phyloP scores from a whole-genome alignment of 2,113 vertebrate genomes.

The Oriolus oriolus region DNA sequence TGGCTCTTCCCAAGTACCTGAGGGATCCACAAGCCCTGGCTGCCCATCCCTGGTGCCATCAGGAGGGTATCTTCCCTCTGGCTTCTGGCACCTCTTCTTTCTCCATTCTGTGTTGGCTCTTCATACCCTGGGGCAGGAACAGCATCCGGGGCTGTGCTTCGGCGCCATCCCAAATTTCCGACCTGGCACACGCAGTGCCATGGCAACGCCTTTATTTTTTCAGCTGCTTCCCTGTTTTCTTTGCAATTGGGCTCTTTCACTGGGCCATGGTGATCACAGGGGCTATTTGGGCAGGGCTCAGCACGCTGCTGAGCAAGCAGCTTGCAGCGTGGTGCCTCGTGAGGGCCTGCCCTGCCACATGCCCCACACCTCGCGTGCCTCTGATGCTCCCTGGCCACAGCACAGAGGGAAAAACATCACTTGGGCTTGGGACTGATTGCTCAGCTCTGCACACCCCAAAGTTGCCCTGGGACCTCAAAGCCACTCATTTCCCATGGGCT shows the following conservation, averaged over 20 bases:
- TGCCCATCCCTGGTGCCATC: background rate
- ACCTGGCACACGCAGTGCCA: background rate
- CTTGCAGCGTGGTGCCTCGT: fast-evolving
- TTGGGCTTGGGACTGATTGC: background rate
- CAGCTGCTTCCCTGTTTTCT: conserved; percentile 40
- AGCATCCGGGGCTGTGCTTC: background rate
- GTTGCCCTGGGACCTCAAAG: background rate
- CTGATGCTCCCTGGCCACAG: background rate
- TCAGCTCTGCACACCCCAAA: background rate
- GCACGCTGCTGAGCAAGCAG: background rate
- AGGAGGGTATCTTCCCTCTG: background rate
- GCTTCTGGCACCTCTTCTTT: background rate
- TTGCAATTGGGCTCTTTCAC: background rate
- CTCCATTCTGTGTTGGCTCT: background rate
- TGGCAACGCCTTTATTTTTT: conserved; percentile 27
- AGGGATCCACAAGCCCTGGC: background rate
- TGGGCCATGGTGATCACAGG: background rate
- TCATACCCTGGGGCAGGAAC: background rate
- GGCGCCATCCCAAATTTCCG: background rate
- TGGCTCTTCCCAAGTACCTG: background rate
- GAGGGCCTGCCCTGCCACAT: background rate
- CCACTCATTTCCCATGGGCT: background rate
- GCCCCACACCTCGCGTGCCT: background rate
- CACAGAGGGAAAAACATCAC: background rate
- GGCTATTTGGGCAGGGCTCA: background rate